phyloP scores from a whole-genome alignment of 2,797 vertebrate species.

The Gouania willdenowi region DNA sequence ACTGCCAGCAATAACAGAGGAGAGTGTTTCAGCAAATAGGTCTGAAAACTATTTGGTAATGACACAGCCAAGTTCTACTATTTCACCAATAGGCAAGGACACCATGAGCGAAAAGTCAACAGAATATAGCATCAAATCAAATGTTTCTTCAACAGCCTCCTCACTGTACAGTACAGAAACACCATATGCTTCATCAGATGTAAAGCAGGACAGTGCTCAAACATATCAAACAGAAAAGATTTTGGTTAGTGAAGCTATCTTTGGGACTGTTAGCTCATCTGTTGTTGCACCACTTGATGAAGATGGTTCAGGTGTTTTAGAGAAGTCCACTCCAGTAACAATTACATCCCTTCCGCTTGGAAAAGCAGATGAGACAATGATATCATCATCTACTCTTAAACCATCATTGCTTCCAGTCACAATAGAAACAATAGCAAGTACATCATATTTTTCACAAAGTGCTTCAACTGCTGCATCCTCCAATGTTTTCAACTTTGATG shows the following conservation, averaged over 20 bases:
- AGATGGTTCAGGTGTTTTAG: slow-evolving; percentile 15
- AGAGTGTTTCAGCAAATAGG: background rate
- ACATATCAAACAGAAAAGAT: background rate
- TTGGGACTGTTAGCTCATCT: background rate
- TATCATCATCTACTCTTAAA: background rate
- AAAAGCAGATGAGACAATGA: background rate
- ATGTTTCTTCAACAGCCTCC: accelerated
- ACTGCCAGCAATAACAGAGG: background rate
- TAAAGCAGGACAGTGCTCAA: background rate
- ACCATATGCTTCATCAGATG: background rate
- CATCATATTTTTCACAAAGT: background rate
- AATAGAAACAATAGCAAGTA: background rate
- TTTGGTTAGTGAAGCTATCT: background rate
- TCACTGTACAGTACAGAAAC: background rate
- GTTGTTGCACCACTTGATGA: background rate
- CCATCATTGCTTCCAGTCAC: background rate
- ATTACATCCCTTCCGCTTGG: too few relatives aligned
- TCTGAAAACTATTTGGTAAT: background rate
- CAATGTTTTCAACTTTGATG: background rate
- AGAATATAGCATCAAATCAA: background rate
- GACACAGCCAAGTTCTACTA: background rate
- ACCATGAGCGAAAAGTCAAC: background rate
- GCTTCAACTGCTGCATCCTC: background rate
- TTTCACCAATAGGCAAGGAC: background rate
- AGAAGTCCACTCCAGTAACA: background rate